Evolutionary conservation across 2,888 invertebrate species (phyloP).

Genomic region (Oligia latruncula): DNA sequence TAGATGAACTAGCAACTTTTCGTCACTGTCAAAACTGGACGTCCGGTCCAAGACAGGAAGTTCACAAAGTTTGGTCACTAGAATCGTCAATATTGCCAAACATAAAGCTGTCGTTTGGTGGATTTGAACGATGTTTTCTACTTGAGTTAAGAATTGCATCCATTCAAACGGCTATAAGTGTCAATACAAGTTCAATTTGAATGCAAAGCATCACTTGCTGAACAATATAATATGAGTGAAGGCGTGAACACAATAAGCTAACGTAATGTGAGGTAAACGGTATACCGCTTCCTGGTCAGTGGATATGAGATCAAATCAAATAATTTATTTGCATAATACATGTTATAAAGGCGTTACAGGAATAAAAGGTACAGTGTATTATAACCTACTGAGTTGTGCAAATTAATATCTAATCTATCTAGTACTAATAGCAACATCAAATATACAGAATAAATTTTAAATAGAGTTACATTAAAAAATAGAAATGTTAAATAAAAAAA

Average conservation of each 20-base stretch:
- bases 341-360: too few relatives aligned
- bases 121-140: constrained; percentile 6
- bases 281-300: constrained; percentile 80
- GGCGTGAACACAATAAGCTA: constrained; percentile 80
- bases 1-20: neutral
- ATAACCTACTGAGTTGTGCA: too few relatives aligned
- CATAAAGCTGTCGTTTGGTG: neutral
- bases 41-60: neutral
- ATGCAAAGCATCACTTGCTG: constrained; percentile 77
- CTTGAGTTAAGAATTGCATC: constrained; percentile 23
- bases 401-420: too few relatives aligned
- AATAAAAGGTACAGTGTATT: too few relatives aligned
- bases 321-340: too few relatives aligned
- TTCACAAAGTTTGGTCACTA: neutral
- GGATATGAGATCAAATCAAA: constrained; percentile 63
- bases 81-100: constrained; percentile 3
- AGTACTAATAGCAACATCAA: too few relatives aligned
- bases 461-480: too few relatives aligned
- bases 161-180: constrained; percentile 51
- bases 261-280: constrained; percentile 85
- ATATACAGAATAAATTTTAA: too few relatives aligned
- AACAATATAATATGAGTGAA: constrained; percentile 78
- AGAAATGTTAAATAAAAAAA: too few relatives aligned
- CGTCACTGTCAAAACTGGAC: constrained; percentile 3
- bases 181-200: constrained; percentile 74